These are phyloP conservation scores for Zaprionus ornatus DNA, from an alignment of 1,140 invertebrate species.

Conservation along the genomic window DNA sequence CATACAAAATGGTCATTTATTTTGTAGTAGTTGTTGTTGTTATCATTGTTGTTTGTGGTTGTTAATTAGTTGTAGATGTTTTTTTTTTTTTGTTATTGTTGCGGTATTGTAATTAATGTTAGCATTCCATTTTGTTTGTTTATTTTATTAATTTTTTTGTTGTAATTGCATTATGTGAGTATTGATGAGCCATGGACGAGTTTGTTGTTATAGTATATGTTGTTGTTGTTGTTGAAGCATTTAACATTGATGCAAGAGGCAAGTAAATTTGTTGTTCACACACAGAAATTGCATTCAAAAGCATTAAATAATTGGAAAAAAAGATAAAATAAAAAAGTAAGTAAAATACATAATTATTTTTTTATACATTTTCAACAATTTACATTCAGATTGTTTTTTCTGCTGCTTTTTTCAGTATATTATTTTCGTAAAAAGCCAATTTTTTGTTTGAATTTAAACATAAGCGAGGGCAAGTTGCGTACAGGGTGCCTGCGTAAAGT, in stretches of 20 bases:
- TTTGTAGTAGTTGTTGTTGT: slow-evolving; percentile 19
- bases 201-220: slow-evolving; percentile 29
- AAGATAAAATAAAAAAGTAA: slow-evolving; percentile 27
- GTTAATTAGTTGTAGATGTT: slow-evolving; percentile 61
- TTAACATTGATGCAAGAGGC: slow-evolving; percentile 46
- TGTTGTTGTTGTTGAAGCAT: slow-evolving; percentile 47
- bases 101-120: slow-evolving; percentile 56
- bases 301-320: slow-evolving; percentile 35
- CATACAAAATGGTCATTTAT: slow-evolving; percentile 28
- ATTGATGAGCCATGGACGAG: slow-evolving; percentile 38
- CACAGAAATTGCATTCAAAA: slow-evolving; percentile 36
- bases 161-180: slow-evolving; percentile 20
- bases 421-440: background rate
- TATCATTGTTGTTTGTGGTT: slow-evolving; percentile 47
- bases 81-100: slow-evolving; percentile 46
- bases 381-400: background rate
- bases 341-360: slow-evolving; percentile 28
- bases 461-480: background rate
- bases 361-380: slow-evolving; percentile 2
- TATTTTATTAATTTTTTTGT: slow-evolving; percentile 28
- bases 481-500: background rate
- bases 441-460: background rate
- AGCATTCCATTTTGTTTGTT: slow-evolving; percentile 32
- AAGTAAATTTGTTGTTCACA: slow-evolving; percentile 45
- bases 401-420: background rate